Conservation (phyloP, 2,113 vertebrate species). For the Rafetus swinhoei region DNA sequence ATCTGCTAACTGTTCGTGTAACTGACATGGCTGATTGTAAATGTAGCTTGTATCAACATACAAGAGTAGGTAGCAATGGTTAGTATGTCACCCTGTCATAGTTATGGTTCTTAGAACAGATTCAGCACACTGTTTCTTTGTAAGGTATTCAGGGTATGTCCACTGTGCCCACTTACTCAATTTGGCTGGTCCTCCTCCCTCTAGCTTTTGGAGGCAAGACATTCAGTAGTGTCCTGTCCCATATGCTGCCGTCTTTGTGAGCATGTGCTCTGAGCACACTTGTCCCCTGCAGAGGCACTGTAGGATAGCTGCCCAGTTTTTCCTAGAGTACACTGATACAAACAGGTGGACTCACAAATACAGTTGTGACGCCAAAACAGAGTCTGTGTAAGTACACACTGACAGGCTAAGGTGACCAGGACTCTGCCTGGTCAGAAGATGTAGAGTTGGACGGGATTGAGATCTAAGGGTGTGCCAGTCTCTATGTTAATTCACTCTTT, state of each 20-base stretch:
- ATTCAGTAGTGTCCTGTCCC: slow-evolving; percentile 39
- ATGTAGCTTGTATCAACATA: not conserved
- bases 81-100: not conserved
- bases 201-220: not conserved
- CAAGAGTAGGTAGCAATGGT: slow-evolving; percentile 10
- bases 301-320: slow-evolving; percentile 68
- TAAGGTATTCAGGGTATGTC: not conserved
- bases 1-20: not conserved
- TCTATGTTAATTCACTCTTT: not conserved
- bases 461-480: not conserved
- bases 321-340: slow-evolving; percentile 68
- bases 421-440: not conserved
- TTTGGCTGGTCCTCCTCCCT: not conserved
- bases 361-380: not conserved
- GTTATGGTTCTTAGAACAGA: not conserved
- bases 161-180: not conserved
- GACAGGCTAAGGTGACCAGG: not conserved
- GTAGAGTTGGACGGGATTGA: not conserved
- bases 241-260: slow-evolving; percentile 22
- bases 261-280: slow-evolving; percentile 41
- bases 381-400: not conserved
- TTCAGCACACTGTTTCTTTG: not conserved
- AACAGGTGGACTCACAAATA: slow-evolving; percentile 64
- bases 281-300: slow-evolving; percentile 45
- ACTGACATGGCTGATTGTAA: not conserved